Evolutionary conservation across 2,888 invertebrate species (phyloP).

Genomic region (Thymelicus sylvestris): DNA sequence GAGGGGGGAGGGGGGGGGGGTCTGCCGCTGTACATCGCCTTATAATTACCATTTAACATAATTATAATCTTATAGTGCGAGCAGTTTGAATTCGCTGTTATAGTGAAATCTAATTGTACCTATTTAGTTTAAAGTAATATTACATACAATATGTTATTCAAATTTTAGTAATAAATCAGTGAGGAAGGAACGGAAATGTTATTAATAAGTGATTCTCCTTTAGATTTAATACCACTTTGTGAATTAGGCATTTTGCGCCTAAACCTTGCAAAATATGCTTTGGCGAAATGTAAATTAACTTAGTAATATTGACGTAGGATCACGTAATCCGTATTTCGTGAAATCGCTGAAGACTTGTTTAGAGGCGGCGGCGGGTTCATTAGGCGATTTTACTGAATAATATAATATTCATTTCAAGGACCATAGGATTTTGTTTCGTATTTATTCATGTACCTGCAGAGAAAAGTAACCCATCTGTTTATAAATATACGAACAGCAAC

Average conservation of each 20-base stretch:
- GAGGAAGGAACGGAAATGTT: not conserved
- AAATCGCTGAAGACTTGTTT: not conserved
- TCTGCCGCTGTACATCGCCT: too few relatives aligned
- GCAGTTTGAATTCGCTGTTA: too few relatives aligned
- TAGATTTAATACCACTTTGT: not conserved
- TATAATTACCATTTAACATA: too few relatives aligned
- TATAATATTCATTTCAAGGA: conserved; percentile 2
- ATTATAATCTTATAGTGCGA: too few relatives aligned
- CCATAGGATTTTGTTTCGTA: not conserved
- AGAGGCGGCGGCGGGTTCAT: not conserved
- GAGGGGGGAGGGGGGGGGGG: too few relatives aligned
- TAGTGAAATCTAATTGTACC: too few relatives aligned
- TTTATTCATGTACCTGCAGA: not conserved
- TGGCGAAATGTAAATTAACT: conserved; percentile 7
- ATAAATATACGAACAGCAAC: too few relatives aligned
- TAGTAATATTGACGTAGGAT: not conserved
- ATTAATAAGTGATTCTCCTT: not conserved
- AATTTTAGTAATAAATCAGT: too few relatives aligned
- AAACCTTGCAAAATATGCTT: not conserved
- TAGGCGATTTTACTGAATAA: conserved; percentile 5
- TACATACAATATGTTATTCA: too few relatives aligned
- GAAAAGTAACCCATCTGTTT: too few relatives aligned
- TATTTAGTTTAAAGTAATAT: too few relatives aligned
- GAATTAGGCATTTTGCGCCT: conserved; percentile 3
- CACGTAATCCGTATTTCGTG: conserved; percentile 7